Conservation (phyloP, 2,797 vertebrate genomes). For the Mormyrus proboscirostris region DNA sequence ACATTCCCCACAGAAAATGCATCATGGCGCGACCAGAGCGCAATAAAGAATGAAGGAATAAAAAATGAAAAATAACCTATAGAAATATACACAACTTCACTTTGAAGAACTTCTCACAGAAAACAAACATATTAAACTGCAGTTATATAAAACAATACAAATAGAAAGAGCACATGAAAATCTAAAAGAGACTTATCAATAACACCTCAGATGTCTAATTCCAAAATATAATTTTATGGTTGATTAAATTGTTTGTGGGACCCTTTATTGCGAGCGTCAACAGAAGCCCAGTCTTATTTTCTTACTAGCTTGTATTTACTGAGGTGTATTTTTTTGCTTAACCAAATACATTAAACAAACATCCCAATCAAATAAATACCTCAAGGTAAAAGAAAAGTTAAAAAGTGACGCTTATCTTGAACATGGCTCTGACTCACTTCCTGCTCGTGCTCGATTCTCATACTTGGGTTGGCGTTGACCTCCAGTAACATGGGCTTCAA, state of each 20-base stretch:
- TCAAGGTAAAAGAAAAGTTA: background rate
- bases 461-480: slow-evolving; percentile 96
- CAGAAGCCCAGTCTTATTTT: background rate
- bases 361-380: background rate
- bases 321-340: background rate
- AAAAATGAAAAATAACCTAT: background rate
- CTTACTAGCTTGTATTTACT: background rate
- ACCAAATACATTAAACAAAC: background rate
- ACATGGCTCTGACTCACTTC: slow-evolving; percentile 64
- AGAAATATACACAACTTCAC: background rate
- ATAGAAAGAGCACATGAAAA: background rate
- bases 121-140: background rate
- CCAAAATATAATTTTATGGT: background rate
- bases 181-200: background rate
- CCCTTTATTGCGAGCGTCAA: background rate
- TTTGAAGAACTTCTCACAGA: background rate
- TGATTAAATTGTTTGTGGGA: background rate
- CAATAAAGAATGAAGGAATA: background rate
- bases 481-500: slow-evolving; percentile 90
- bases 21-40: background rate
- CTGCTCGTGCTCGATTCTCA: slow-evolving; percentile 93
- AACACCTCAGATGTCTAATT: background rate
- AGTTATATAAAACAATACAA: background rate
- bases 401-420: background rate
- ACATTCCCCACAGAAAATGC: background rate